Conservation (phyloP, 1,140 invertebrate species). For the Conus betulinus region DNA sequence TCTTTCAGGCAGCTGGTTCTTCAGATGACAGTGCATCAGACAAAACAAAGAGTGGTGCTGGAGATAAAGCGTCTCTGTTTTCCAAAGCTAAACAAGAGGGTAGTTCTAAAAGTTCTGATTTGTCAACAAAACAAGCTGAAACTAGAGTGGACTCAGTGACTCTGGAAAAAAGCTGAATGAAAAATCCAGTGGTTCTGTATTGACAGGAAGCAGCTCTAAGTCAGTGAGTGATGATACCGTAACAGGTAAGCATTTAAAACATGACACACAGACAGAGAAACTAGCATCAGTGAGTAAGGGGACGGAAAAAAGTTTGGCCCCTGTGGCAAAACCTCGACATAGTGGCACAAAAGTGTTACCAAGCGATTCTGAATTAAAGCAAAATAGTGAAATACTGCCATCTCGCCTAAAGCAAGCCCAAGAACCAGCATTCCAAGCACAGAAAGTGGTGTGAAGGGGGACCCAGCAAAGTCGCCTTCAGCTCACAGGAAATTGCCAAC, state of each 20-base stretch:
- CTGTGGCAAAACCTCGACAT: slow-evolving; percentile 49
- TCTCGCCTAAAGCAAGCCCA: slow-evolving; percentile 33
- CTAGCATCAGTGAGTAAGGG: not conserved
- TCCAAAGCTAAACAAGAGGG: not conserved
- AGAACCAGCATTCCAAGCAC: not conserved
- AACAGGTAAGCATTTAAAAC: no score
- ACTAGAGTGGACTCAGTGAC: not conserved
- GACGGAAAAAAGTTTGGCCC: slow-evolving; percentile 10
- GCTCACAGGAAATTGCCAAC: slow-evolving; percentile 33
- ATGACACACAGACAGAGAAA: not conserved
- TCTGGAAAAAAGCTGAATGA: not conserved
- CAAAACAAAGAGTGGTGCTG: not conserved
- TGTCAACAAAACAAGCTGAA: not conserved
- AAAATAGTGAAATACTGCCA: not conserved
- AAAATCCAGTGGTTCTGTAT: not conserved
- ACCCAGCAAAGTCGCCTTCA: slow-evolving; percentile 12
- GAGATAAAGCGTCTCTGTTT: not conserved
- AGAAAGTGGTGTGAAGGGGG: not conserved
- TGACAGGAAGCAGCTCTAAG: not conserved
- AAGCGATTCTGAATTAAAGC: slow-evolving; percentile 31
- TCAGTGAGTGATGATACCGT: not conserved
- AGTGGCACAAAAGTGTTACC: slow-evolving; percentile 12
- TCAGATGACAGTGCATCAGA: not conserved
- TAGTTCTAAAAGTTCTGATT: not conserved
- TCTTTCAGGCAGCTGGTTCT: slow-evolving; percentile 9